Evolutionary conservation across 2,888 invertebrate genomes (phyloP).

Genomic region (Meghimatium bilineatum): DNA sequence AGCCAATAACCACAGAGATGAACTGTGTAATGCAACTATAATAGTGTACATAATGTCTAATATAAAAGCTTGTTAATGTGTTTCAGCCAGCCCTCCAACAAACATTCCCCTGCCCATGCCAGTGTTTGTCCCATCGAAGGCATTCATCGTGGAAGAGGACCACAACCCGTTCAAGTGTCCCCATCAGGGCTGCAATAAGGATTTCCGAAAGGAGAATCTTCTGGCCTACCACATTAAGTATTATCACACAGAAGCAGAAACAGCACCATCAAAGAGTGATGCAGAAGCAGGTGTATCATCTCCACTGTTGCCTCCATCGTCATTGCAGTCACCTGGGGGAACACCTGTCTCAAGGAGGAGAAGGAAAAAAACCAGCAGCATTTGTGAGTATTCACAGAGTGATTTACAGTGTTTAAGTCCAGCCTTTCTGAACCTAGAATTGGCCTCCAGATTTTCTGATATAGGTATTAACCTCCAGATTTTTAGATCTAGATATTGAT

Average conservation of each 20-base stretch:
- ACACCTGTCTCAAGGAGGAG: slow-evolving; percentile 8
- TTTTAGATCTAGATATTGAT: no score
- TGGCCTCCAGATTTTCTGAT: no score
- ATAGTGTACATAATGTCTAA: not conserved
- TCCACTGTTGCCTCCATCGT: slow-evolving; percentile 6
- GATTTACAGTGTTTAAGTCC: no score
- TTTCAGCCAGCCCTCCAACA: not conserved
- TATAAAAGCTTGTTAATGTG: not conserved
- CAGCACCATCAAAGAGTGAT: slow-evolving; percentile 50
- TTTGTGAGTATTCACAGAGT: slow-evolving; percentile 46
- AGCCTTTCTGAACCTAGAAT: no score
- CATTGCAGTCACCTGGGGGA: slow-evolving; percentile 10
- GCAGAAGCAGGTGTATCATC: not conserved
- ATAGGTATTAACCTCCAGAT: no score
- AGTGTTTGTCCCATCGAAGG: slow-evolving; percentile 66
- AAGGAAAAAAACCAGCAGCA: slow-evolving; percentile 50
- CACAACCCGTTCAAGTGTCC: slow-evolving; percentile 77
- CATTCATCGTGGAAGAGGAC: slow-evolving; percentile 75
- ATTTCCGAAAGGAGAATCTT: slow-evolving; percentile 92
- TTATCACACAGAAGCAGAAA: slow-evolving; percentile 82
- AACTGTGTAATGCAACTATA: no score
- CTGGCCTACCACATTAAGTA: slow-evolving; percentile 96
- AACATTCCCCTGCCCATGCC: not conserved
- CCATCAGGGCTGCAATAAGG: slow-evolving; percentile 86
- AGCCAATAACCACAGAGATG: no score